These are phyloP conservation scores for Scatophagus argus DNA, from an alignment of 2,113 vertebrate genomes.

Conservation along the genomic window DNA sequence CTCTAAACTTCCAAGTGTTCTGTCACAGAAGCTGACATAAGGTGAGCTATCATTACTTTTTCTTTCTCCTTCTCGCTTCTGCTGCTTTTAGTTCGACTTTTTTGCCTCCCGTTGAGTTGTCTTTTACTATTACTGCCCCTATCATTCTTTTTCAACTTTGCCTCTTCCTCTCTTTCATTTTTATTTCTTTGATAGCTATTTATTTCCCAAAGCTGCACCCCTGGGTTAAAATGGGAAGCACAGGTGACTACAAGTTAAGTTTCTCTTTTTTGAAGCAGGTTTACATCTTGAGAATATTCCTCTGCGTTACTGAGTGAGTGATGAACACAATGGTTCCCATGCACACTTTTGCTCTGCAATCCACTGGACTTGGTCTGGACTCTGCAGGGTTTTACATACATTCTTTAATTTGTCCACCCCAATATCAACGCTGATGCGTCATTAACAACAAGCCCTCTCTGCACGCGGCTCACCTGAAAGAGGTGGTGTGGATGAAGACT, in stretches of 20 bases:
- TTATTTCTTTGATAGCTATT: slow-evolving; percentile 64
- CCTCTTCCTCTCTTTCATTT: slow-evolving; percentile 36
- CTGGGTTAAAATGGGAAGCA: slow-evolving; percentile 44
- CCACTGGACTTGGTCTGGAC: slow-evolving; percentile 23
- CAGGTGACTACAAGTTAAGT: slow-evolving; percentile 48
- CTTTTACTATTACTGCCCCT: slow-evolving; percentile 52
- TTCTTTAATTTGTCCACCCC: too few species aligned
- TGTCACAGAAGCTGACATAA: slow-evolving; percentile 65
- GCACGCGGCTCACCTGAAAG: too few species aligned
- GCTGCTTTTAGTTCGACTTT: slow-evolving; percentile 39
- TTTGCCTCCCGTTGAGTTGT: slow-evolving; percentile 54
- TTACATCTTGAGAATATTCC: slow-evolving; percentile 21
- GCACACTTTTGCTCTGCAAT: slow-evolving; percentile 42
- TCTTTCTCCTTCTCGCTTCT: slow-evolving; percentile 27
- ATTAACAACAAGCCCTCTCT: too few species aligned
- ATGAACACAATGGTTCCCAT: slow-evolving; percentile 49
- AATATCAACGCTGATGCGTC: too few species aligned
- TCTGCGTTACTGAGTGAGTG: slow-evolving; percentile 37
- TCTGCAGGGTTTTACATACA: too few species aligned
- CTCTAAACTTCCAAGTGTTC: slow-evolving; percentile 74
- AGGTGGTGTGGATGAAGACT: too few species aligned
- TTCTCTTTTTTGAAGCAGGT: slow-evolving; percentile 37
- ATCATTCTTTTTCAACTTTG: slow-evolving; percentile 41
- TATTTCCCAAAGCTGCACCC: slow-evolving; percentile 54
- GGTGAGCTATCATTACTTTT: slow-evolving; percentile 63